A percentile compares a stretch with the other conserved stretches of the same genome.
These are phyloP conservation scores for Hyles lineata DNA, from an alignment of 2,888 invertebrate species.

Conservation along the genomic window DNA sequence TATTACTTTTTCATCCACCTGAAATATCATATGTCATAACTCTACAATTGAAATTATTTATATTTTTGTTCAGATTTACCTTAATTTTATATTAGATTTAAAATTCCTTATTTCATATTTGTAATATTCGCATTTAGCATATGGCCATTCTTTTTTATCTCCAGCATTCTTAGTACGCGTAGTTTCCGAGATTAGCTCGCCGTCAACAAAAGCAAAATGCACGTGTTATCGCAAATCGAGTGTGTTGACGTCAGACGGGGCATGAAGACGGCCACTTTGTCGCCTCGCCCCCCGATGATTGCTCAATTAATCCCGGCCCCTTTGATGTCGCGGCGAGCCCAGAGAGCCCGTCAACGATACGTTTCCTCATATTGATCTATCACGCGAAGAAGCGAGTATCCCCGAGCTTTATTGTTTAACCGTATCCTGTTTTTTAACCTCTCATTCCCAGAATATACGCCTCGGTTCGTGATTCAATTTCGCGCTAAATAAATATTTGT, in stretches of 20 bases:
- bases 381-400: constrained; percentile 29
- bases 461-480: not conserved
- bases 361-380: constrained; percentile 42
- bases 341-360: constrained; percentile 32
- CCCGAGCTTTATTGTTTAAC: not conserved
- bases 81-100: too few relatives aligned
- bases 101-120: not conserved
- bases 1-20: too few relatives aligned
- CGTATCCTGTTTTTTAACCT: not conserved
- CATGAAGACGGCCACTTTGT: constrained; percentile 56
- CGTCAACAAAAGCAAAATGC: constrained; percentile 39
- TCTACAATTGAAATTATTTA: too few relatives aligned
- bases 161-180: not conserved
- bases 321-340: constrained; percentile 62
- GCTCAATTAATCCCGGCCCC: constrained; percentile 69
- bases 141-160: not conserved
- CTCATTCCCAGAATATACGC: not conserved
- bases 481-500: constrained; percentile 7
- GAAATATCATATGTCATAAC: too few relatives aligned
- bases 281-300: constrained; percentile 56
- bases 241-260: constrained; percentile 62
- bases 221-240: constrained; percentile 65
- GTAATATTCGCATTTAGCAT: not conserved
- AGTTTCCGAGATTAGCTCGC: constrained; percentile 21
- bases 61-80: not conserved